Conservation (phyloP, 1,140 invertebrate genomes). For the Formica selysi region DNA sequence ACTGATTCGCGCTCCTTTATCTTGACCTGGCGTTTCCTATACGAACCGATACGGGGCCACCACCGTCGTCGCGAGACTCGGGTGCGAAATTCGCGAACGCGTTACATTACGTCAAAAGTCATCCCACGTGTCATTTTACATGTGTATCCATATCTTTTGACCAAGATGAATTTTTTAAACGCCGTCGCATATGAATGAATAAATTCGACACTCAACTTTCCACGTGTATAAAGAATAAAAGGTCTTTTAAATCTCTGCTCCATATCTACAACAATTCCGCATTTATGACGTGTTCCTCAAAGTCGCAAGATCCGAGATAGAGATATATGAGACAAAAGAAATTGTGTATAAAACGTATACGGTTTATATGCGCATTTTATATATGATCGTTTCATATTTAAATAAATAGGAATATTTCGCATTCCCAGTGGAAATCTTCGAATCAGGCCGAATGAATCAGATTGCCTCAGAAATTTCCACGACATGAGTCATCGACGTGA, state of each 20-base stretch:
- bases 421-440: constrained; percentile 52
- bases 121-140: constrained; percentile 12
- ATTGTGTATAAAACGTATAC: neutral
- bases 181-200: neutral
- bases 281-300: neutral
- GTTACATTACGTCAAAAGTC: constrained; percentile 26
- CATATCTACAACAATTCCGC: no score
- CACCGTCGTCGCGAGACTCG: constrained; percentile 58
- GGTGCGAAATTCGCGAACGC: constrained; percentile 39
- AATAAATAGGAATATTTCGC: constrained; percentile 18
- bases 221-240: neutral
- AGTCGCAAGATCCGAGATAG: constrained; percentile 14
- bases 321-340: constrained; percentile 21
- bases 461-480: constrained; percentile 65
- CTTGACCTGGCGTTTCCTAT: constrained; percentile 72
- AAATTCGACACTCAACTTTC: constrained; percentile 4
- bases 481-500: constrained; percentile 72
- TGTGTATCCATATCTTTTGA: neutral
- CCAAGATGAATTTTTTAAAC: constrained; percentile 12
- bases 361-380: constrained; percentile 37
- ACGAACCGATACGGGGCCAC: constrained; percentile 66
- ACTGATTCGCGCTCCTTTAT: constrained; percentile 74
- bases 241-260: neutral
- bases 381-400: neutral
- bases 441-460: constrained; percentile 66